phyloP scores from a whole-genome alignment of 2,797 vertebrate species.

The Natrix natrix region DNA sequence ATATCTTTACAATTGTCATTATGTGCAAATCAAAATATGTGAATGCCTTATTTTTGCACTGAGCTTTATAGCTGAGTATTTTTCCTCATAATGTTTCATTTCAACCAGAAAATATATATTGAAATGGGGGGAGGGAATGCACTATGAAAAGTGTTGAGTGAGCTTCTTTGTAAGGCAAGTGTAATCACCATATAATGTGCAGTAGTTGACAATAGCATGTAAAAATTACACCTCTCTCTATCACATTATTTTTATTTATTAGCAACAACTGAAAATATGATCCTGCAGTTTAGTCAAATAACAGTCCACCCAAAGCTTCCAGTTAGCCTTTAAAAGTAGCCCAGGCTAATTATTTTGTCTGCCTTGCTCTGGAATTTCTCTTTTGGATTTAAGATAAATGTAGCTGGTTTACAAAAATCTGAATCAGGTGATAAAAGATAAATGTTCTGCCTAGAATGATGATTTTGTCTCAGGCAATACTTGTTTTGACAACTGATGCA shows the following conservation, averaged over 20 bases:
- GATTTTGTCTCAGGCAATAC: background rate
- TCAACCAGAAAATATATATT: background rate
- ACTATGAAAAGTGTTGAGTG: background rate
- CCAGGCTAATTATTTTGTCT: slow-evolving; percentile 52
- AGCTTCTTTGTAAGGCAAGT: background rate
- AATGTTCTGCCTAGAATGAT: background rate
- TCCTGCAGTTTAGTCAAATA: slow-evolving; percentile 47
- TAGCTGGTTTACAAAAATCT: slow-evolving; percentile 55
- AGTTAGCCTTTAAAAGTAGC: slow-evolving; percentile 51
- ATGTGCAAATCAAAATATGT: background rate
- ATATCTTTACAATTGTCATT: background rate
- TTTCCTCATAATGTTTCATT: background rate
- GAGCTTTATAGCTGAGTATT: background rate
- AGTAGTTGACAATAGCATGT: background rate
- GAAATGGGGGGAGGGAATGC: background rate
- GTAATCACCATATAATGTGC: background rate
- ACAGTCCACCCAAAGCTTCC: slow-evolving; percentile 18
- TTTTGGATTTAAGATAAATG: slow-evolving; percentile 48
- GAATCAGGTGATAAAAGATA: slow-evolving; percentile 41
- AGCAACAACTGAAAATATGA: slow-evolving; percentile 31
- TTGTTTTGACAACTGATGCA: background rate
- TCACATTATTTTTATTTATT: slow-evolving; percentile 36
- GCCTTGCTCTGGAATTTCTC: slow-evolving; percentile 26
- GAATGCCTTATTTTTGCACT: background rate
- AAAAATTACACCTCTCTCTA: background rate